Base-by-base conservation (phyloP, 92 coral and sea anemone species). In the Umimayanthus kanabou region DNA sequence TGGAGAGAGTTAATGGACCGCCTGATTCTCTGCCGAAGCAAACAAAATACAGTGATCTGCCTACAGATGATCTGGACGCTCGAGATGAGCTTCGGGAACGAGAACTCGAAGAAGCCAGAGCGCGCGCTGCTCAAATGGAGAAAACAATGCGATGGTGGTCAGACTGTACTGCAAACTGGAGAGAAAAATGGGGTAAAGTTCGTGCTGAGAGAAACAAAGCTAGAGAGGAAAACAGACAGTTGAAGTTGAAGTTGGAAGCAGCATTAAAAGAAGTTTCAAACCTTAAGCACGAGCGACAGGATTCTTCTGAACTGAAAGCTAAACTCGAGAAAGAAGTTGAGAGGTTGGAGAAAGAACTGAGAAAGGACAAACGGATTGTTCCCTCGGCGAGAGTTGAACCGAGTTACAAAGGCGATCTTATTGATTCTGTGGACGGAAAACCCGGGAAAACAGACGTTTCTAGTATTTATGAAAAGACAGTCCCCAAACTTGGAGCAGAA, bases 131-230 rank as follows among this genome's bases (percentile, higher is more conserved):
- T 33, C 99, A 97, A 72, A 97, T 97, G 99, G 99, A 97, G 79
- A 97, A 97, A 85, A 97, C 99, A 1, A 95, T 97, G 99, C 94
- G 98, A 42, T 97, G 99, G 99, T 97, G 99, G 99, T 97, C 99
- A 0, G 99, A 97, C 71, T 97, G 99, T 23, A 97, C 99, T 0
- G 98, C 99, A 6, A 97, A 97, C 79, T 97, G 99, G 99, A 89
- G 99, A 76, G 99, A 97, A 77, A 97, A 97, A 82, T 97, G 99
- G 99, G 98, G 98, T 0, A 95, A 93, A 91, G 99, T 97, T 74
- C 95, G 98, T 39, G 96, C 95, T 5, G 99, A 97, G 72, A 84
- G 99, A 28, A 97, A 97, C 93, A 97, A 97, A 78, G 98, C 99
- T 0, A 89, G 98, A 7, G 99, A 97, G 75, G 99, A 97, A 85